Base-by-base conservation (phyloP, 2,888 invertebrate genomes). In the Brachyptera putata region DNA sequence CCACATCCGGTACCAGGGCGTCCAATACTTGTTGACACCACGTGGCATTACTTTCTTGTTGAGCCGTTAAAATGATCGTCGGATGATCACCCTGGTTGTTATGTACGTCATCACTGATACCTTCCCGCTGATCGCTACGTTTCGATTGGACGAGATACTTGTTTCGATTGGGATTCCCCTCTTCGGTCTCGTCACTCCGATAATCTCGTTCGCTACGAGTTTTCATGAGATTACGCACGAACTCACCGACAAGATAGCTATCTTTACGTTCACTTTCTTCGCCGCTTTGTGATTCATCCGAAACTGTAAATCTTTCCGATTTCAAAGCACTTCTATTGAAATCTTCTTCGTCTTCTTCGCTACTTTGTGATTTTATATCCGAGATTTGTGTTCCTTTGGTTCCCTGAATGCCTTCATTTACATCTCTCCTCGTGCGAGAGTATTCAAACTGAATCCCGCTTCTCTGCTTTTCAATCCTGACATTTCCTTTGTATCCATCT, bases 241-340 rank as follows among this genome's bases (percentile, higher is more conserved):
- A 53, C 22, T 53, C 53, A 36, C 53, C 34, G 16, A 53, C 53
- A 5, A 53, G 36, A 21, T 53, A 53, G 36, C 53, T 53, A 22
- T 53, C 53, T 16, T 36, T 14, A 7, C 41, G 26, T 11, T 50
- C 49, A 21, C 36, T 24, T n/a, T 46, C 30, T 11, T 30, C 30
- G 11, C 30, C 30, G 30, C 30, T 30, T 30, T 30, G 30, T 30
- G 30, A 5, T n/a, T n/a, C n/a, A n/a, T n/a, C n/a, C n/a, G n/a
- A n/a, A n/a, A n/a, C n/a, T n/a, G n/a, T n/a, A n/a, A n/a, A n/a
- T n/a, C n/a, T n/a, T 7, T 30, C 30, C 11, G 7, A 11, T 11
- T 30, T 30, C 7, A 30, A 7, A 7, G 7, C 11, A 30, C 11
- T 30, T 11, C 30, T 5, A 30, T 11, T 30, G 7, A 5, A 5